Conservation (phyloP, 2,888 invertebrate species). For the Nomada ferruginata region DNA sequence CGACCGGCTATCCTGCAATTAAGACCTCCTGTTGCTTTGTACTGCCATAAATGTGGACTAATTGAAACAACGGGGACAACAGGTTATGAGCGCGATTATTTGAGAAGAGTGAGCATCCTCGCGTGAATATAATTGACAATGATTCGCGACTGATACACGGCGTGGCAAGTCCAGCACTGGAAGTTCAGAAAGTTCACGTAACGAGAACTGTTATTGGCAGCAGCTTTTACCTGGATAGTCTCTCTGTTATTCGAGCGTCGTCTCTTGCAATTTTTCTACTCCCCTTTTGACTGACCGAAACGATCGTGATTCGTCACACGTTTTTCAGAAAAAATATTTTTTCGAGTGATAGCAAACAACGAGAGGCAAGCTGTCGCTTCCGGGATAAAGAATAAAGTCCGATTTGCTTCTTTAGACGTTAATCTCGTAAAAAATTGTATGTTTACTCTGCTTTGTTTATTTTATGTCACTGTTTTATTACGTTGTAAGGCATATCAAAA, state of each 20-base stretch:
- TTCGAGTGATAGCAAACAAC: too few species aligned
- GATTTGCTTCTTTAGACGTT: too few species aligned
- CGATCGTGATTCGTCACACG: neutral
- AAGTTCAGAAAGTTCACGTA: slow-evolving; percentile 29
- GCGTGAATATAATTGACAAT: slow-evolving; percentile 27
- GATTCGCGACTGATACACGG: slow-evolving; percentile 26
- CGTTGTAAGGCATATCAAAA: too few species aligned
- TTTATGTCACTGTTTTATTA: too few species aligned
- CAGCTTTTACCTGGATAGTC: slow-evolving; percentile 46
- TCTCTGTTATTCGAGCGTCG: slow-evolving; percentile 26
- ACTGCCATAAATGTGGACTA: slow-evolving; percentile 13
- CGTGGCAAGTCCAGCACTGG: slow-evolving; percentile 3
- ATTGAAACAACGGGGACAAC: neutral
- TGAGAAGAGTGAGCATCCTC: neutral
- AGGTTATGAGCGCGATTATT: slow-evolving; percentile 2
- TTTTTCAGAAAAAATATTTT: neutral
- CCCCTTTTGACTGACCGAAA: neutral
- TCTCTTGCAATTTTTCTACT: slow-evolving; percentile 26
- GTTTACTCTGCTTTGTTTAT: too few species aligned
- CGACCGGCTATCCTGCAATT: slow-evolving; percentile 14
- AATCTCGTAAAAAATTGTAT: too few species aligned
- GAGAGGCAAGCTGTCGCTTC: too few species aligned
- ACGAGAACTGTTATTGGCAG: slow-evolving; percentile 52
- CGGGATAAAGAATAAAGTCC: too few species aligned
- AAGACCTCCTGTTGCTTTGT: slow-evolving; percentile 22